A percentile compares a stretch with the other conserved stretches of the same genome.
Conservation (phyloP, 2,888 invertebrate genomes). For the Tenthredo notha region DNA sequence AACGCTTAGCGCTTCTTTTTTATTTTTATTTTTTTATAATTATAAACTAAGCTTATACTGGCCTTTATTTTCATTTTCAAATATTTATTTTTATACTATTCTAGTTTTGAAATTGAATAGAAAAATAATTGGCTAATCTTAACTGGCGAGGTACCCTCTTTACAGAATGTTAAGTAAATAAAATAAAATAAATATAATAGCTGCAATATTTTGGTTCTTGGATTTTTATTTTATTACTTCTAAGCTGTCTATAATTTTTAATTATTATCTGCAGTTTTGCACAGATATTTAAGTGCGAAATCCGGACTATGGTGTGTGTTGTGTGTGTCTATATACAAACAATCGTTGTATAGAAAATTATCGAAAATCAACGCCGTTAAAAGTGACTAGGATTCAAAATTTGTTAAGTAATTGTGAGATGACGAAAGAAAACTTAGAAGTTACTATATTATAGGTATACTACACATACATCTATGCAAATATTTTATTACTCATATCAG, state of each 20-base stretch:
- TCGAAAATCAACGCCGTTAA: background rate
- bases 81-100: background rate
- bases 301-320: background rate
- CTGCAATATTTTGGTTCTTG: background rate
- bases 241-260: background rate
- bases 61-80: conserved; percentile 32
- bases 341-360: background rate
- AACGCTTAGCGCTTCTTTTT: conserved; percentile 58
- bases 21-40: background rate
- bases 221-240: background rate
- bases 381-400: conserved; percentile 40
- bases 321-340: background rate
- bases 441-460: background rate
- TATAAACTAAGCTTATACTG: conserved; percentile 38
- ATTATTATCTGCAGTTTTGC: background rate
- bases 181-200: background rate
- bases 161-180: background rate
- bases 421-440: background rate
- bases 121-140: background rate
- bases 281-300: background rate
- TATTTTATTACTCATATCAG: background rate
- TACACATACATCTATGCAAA: background rate
- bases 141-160: conserved; percentile 14
- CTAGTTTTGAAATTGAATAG: conserved; percentile 15
- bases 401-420: background rate